Evolutionary conservation across 2,888 invertebrate genomes (phyloP).

Genomic region (Mellilla xanthometata): DNA sequence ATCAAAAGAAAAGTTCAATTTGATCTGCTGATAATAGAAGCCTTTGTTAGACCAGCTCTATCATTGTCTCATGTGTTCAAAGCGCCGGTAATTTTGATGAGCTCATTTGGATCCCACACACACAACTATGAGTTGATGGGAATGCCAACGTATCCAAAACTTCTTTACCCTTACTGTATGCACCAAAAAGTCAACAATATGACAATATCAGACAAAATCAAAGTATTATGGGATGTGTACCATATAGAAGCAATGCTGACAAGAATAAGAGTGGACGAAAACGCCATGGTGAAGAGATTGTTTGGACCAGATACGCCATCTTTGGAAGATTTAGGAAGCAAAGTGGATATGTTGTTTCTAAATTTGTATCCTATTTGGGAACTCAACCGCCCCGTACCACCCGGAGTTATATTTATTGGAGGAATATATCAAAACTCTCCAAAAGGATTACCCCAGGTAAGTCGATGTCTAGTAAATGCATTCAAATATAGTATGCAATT

Average conservation of each 20-base stretch:
- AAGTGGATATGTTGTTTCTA: constrained; percentile 51
- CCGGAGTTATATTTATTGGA: constrained; percentile 58
- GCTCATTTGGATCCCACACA: constrained; percentile 45
- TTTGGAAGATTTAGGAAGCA: constrained; percentile 36
- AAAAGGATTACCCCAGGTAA: constrained; percentile 52
- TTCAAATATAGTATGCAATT: no score
- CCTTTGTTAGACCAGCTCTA: constrained; percentile 41
- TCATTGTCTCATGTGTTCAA: constrained; percentile 57
- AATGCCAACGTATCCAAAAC: constrained; percentile 50
- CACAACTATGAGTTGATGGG: constrained; percentile 48
- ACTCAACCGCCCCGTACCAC: constrained; percentile 54
- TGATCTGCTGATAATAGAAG: constrained; percentile 64
- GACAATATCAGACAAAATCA: constrained; percentile 13
- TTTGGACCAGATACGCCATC: constrained; percentile 32
- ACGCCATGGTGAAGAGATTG: constrained; percentile 25
- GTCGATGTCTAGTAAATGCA: neutral
- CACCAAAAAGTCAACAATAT: constrained; percentile 18
- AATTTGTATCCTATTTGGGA: constrained; percentile 59
- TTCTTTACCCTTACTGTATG: constrained; percentile 40
- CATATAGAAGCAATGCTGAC: constrained; percentile 9
- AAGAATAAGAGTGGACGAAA: constrained; percentile 3
- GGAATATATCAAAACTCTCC: constrained; percentile 55
- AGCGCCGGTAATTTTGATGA: constrained; percentile 60
- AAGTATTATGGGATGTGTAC: constrained; percentile 15
- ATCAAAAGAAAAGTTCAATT: constrained; percentile 36